Conservation (phyloP, 2,888 invertebrate species). For the Ormyrus nitidulus region DNA sequence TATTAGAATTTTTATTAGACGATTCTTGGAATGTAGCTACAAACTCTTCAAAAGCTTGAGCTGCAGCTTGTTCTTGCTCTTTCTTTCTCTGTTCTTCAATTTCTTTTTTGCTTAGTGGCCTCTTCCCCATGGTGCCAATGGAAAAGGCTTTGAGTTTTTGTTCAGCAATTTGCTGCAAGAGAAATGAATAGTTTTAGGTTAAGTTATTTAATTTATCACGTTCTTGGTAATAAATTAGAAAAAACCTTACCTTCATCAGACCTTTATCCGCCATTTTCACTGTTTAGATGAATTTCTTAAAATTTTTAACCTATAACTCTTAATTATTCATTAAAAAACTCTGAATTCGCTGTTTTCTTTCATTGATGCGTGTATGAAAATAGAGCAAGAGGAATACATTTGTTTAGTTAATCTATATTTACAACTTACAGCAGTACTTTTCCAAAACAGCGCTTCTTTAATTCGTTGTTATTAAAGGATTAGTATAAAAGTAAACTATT, state of each 20-base stretch:
- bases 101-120: conserved; percentile 87
- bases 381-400: conserved; percentile 16
- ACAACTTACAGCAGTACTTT: neutral
- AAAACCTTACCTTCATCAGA: conserved; percentile 69
- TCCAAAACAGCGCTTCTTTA: neutral
- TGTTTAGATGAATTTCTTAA: conserved; percentile 23
- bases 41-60: conserved; percentile 97
- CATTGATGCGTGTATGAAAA: conserved; percentile 19
- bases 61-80: conserved; percentile 93
- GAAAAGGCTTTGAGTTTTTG: conserved; percentile 87
- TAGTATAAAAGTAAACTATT: neutral
- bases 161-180: conserved; percentile 80
- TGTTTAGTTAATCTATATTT: conserved; percentile 27
- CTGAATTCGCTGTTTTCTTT: neutral
- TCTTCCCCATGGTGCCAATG: conserved; percentile 84
- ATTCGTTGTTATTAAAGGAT: neutral
- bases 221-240: neutral
- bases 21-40: conserved; percentile 97
- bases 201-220: neutral
- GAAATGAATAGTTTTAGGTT: conserved; percentile 23
- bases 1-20: conserved; percentile 84
- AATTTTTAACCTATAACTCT: neutral
- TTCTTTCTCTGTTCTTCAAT: conserved; percentile 91
- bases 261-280: conserved; percentile 71
- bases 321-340: conserved; percentile 8